These are phyloP conservation scores for Watsonalla cultraria DNA, from an alignment of 2,888 invertebrate genomes.

Conservation along the genomic window DNA sequence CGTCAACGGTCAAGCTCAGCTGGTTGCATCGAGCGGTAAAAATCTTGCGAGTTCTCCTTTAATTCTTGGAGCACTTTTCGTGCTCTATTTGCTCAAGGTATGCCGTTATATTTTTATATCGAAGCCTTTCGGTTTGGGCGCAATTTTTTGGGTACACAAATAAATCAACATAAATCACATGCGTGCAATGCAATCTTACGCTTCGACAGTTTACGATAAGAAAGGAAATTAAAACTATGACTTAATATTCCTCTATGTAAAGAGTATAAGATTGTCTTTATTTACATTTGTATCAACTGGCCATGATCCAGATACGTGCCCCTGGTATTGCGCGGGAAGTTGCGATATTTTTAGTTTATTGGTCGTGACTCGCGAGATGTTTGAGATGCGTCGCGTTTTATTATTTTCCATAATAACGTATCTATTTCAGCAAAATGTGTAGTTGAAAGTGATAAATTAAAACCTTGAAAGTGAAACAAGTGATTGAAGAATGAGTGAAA, in stretches of 20 bases:
- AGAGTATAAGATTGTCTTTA: conserved; percentile 28
- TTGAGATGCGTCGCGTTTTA: conserved; percentile 45
- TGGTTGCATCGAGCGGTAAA: conserved; percentile 73
- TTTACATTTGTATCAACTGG: conserved; percentile 61
- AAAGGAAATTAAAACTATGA: not conserved
- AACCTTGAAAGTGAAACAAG: conserved; percentile 32
- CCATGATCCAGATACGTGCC: conserved; percentile 75
- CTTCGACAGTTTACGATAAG: conserved; percentile 11
- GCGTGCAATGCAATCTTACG: conserved; percentile 14
- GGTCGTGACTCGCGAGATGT: conserved; percentile 51
- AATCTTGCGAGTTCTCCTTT: conserved; percentile 67
- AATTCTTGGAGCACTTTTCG: conserved; percentile 61
- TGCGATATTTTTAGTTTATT: conserved; percentile 71
- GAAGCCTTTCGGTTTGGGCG: conserved; percentile 26
- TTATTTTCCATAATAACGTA: conserved; percentile 23
- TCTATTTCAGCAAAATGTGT: conserved; percentile 32
- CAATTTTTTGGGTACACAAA: conserved; percentile 8
- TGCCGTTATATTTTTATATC: conserved; percentile 58
- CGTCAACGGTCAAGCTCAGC: conserved; percentile 73
- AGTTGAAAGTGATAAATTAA: conserved; percentile 22
- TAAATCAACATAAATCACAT: conserved; percentile 9
- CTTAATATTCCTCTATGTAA: not conserved
- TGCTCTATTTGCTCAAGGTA: conserved; percentile 73
- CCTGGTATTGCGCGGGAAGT: conserved; percentile 72
- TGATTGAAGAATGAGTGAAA: conserved; percentile 63